Evolutionary conservation across 2,797 vertebrate species (phyloP).

Genomic region (Diceros bicornis): DNA sequence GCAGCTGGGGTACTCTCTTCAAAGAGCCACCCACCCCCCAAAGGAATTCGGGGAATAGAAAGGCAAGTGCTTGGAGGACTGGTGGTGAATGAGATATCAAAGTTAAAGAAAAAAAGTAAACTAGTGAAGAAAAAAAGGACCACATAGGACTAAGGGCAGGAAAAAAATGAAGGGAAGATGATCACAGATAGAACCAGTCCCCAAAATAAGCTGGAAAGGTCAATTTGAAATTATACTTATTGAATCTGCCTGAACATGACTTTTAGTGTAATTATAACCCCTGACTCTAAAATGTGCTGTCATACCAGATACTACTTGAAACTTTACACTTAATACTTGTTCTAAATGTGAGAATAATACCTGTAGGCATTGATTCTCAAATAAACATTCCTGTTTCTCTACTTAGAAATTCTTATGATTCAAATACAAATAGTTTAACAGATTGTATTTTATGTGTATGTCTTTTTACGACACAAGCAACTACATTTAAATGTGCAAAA

Average conservation of each 20-base stretch:
- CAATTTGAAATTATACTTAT: constrained; percentile 29
- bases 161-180: neutral
- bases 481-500: constrained; percentile 88
- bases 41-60: neutral
- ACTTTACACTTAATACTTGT: constrained; percentile 75
- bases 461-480: constrained; percentile 88
- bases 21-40: neutral
- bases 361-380: constrained; percentile 82
- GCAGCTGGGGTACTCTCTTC: neutral
- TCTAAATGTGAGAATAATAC: constrained; percentile 75
- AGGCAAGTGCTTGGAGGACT: neutral
- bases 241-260: constrained; percentile 8
- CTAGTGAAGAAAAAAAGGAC: neutral
- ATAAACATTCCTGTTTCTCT: constrained; percentile 70
- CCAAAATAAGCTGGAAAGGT: constrained; percentile 41
- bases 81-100: neutral
- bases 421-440: constrained; percentile 88
- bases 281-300: constrained; percentile 38
- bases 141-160: neutral
- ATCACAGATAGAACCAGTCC: neutral
- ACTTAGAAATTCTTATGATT: constrained; percentile 85
- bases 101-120: constrained; percentile 33
- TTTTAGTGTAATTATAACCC: constrained; percentile 65
- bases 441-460: constrained; percentile 90
- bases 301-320: constrained; percentile 67